Base-by-base conservation (phyloP, 2,797 vertebrate species). In the Salmo trutta region DNA sequence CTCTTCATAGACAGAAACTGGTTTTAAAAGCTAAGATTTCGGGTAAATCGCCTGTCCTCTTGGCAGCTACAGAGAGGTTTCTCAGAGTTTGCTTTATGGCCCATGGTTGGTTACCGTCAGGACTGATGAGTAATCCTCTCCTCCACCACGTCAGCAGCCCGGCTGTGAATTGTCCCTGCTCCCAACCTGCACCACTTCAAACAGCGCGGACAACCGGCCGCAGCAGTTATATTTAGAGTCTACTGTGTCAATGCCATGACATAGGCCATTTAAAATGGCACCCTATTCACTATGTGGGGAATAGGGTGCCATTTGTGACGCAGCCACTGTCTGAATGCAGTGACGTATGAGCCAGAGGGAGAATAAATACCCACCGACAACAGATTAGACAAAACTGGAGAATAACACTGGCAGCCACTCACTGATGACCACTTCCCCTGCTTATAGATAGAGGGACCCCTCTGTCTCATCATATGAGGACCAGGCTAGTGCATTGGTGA, bases 341-440 rank as follows among this genome's bases (percentile, higher is more conserved):
- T 81, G 82, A 82, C 77, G 80, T 75, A n/a, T 12, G 74, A 14
- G 76, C 79, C 65, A 51, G 59, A 21, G 67, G 56, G 52, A 77
- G 83, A 85, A 85, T 82, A 84, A 85, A 85, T 82, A 87, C 64
- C 70, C 74, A 1, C 71, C 79, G 79, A 82, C 83, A 72, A 78
- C 82, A 80, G 79, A 76, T 73, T 74, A 70, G 52, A 72, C 62
- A 56, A 24, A 74, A 51, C 66, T 47, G 31, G 51, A 51, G 71
- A 47, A 29, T 51, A 6, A 24, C 52, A 71, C 14, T 31, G 21
- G 31, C 67, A 47, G 68, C 36, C 68, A 21, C 8, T 14, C 24
- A n/a, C 33, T 10, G 24, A 59, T 59, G 24, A 31, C 16, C 36
- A 15, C 29, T 19, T 31, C 21, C 7, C n/a, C 56, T n/a, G 19